A percentile compares a stretch with the other conserved stretches of the same genome.
phyloP scores from a whole-genome alignment of 2,888 invertebrate species.

The Hyposoter dolosus region DNA sequence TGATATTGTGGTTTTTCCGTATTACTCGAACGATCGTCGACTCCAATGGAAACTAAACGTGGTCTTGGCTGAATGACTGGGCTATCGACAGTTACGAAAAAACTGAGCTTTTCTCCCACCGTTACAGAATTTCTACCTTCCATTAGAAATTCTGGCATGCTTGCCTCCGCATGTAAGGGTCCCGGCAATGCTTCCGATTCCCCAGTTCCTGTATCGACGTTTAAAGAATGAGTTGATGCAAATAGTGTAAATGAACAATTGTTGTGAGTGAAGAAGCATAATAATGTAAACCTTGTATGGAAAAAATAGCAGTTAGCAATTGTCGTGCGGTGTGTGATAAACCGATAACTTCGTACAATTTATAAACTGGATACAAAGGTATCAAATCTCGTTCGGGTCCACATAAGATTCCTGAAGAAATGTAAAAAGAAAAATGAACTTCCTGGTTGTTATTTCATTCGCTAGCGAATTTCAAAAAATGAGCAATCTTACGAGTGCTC shows the following conservation, averaged over 20 bases:
- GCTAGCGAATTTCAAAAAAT: background rate
- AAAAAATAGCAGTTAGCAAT: constrained; percentile 83
- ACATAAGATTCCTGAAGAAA: constrained; percentile 61
- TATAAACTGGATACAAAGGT: constrained; percentile 85
- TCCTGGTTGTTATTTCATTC: background rate
- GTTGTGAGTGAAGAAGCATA: background rate
- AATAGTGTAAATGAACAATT: background rate
- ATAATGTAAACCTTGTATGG: constrained; percentile 41
- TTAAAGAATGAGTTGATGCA: background rate
- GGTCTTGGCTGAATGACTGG: background rate
- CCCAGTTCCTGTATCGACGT: background rate
- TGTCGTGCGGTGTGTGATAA: constrained; percentile 85
- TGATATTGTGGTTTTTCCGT: background rate
- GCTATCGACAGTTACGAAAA: constrained; percentile 66
- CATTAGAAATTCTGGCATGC: constrained; percentile 53
- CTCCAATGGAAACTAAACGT: background rate
- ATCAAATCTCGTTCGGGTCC: constrained; percentile 78
- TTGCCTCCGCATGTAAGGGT: constrained; percentile 8
- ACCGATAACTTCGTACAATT: constrained; percentile 85
- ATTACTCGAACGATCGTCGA: constrained; percentile 9
- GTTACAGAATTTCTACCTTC: constrained; percentile 76
- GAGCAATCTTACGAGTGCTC: background rate
- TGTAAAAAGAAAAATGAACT: background rate
- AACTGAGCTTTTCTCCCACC: constrained; percentile 76
- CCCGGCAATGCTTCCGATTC: constrained; percentile 21